These are phyloP conservation scores for Thecophora atra DNA, from an alignment of 2,888 invertebrate species.

Conservation along the genomic window DNA sequence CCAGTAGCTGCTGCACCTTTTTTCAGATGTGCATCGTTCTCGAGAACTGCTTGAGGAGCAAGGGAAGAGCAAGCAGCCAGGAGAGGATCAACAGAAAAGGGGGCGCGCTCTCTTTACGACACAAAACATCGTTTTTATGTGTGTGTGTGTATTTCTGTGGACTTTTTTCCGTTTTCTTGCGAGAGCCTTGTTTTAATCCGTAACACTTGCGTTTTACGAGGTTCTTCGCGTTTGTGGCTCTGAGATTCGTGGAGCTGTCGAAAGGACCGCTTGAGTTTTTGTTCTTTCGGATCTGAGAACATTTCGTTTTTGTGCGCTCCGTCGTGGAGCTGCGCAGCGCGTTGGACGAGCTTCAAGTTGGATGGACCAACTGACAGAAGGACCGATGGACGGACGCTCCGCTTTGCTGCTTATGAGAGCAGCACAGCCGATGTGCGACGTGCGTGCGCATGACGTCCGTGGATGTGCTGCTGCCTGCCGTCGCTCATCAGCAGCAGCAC, in stretches of 20 bases:
- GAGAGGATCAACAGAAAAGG: constrained; percentile 1
- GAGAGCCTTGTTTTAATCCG: constrained; percentile 33
- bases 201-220: constrained; percentile 43
- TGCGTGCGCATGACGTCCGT: constrained; percentile 25
- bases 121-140: neutral
- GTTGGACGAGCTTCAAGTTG: neutral
- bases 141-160: constrained; percentile 6
- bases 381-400: neutral
- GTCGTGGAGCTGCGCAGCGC: neutral
- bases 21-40: neutral
- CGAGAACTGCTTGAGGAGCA: no score
- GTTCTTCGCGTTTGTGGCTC: constrained; percentile 29
- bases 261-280: neutral
- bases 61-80: no score
- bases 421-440: neutral
- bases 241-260: constrained; percentile 2
- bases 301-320: constrained; percentile 19
- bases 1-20: constrained; percentile 22
- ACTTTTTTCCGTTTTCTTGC: constrained; percentile 10
- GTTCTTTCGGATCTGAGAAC: neutral
- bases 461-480: constrained; percentile 15
- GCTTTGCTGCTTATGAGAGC: neutral
- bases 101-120: neutral
- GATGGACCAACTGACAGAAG: neutral
- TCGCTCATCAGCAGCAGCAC: neutral